Evolutionary conservation across 1,140 invertebrate species (phyloP).

Genomic region (Eumaeus atala): DNA sequence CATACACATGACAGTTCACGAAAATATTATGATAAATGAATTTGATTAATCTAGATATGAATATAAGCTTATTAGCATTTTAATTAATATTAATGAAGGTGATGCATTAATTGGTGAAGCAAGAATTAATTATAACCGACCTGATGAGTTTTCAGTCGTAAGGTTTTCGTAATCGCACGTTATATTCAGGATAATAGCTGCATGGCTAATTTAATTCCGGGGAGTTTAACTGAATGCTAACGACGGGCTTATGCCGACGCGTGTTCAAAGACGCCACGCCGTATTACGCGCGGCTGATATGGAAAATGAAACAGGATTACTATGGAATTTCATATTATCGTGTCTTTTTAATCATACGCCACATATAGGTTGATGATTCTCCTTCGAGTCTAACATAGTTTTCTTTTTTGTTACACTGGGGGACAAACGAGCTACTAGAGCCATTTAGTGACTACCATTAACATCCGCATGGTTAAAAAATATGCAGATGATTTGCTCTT

Average conservation of each 20-base stretch:
- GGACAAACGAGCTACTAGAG: too few species aligned
- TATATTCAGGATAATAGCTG: constrained; percentile 8
- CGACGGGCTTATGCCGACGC: background rate
- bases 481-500: too few species aligned
- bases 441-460: too few species aligned
- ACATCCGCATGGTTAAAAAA: too few species aligned
- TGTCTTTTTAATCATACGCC: too few species aligned
- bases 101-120: constrained; percentile 5
- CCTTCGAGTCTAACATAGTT: background rate
- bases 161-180: constrained; percentile 1
- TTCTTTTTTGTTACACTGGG: too few species aligned
- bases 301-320: constrained; percentile 8
- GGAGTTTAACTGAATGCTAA: constrained; percentile 3
- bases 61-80: constrained; percentile 4
- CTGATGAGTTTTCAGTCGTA: constrained; percentile 2
- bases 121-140: constrained; percentile 1
- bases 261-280: background rate
- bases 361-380: too few species aligned
- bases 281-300: background rate
- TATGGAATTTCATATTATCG: too few species aligned
- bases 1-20: too few species aligned
- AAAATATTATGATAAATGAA: too few species aligned
- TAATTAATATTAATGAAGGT: constrained; percentile 8
- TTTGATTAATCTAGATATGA: background rate
- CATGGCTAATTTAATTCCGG: constrained; percentile 8